Evolutionary conservation across 2,113 vertebrate genomes (phyloP).

Genomic region (Pardalotus punctatus): DNA sequence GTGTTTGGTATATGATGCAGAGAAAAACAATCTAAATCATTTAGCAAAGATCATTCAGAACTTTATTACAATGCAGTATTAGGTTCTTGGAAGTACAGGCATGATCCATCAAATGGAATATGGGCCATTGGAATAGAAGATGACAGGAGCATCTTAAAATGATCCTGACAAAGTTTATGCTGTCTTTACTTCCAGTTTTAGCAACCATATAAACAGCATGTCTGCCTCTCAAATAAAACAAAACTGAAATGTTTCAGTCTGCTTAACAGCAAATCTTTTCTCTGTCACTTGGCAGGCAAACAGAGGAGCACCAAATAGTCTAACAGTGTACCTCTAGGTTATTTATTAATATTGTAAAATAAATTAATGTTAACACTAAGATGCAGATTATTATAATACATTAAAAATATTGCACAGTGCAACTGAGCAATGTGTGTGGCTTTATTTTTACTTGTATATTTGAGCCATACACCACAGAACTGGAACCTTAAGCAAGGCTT

Average conservation of each 20-base stretch:
- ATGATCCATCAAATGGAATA: background rate
- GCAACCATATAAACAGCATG: background rate
- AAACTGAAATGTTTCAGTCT: background rate
- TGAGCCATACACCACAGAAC: constrained; percentile 46
- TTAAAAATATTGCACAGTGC: constrained; percentile 69
- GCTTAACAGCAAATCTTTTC: background rate
- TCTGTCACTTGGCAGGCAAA: background rate
- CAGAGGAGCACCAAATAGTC: background rate
- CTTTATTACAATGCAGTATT: background rate
- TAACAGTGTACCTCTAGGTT: background rate
- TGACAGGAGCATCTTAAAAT: background rate
- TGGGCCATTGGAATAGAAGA: background rate
- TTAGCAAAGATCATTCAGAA: background rate
- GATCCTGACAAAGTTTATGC: background rate
- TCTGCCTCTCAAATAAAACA: background rate
- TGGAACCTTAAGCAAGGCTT: constrained; percentile 21
- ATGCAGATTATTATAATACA: constrained; percentile 55
- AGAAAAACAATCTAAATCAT: background rate
- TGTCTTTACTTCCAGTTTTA: background rate
- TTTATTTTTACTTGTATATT: background rate
- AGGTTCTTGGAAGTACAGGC: background rate
- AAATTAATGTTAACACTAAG: constrained; percentile 45
- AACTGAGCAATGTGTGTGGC: constrained; percentile 7
- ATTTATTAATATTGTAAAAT: constrained; percentile 4
- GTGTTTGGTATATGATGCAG: background rate